These are phyloP conservation scores for Galerucella pusilla DNA, from an alignment of 2,888 invertebrate genomes.

Conservation along the genomic window DNA sequence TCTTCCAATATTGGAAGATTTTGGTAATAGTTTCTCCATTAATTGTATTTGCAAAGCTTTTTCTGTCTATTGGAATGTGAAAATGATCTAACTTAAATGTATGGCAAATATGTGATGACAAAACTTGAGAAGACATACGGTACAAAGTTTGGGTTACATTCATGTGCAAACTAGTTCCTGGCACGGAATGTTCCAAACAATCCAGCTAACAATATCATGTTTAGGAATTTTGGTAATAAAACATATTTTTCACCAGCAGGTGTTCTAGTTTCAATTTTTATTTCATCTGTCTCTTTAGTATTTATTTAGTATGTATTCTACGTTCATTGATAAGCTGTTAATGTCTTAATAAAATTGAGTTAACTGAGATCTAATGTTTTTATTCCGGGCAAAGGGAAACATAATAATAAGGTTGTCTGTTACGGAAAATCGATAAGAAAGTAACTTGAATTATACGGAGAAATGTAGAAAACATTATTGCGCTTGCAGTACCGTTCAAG, in stretches of 20 bases:
- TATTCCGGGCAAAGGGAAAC: neutral
- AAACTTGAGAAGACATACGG: too few relatives aligned
- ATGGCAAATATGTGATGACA: too few relatives aligned
- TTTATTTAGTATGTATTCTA: neutral
- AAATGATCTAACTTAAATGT: too few relatives aligned
- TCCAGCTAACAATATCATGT: neutral
- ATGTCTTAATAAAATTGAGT: slow-evolving; percentile 3
- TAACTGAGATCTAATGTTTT: neutral
- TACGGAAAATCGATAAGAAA: neutral
- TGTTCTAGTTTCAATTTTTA: neutral
- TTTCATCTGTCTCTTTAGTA: neutral
- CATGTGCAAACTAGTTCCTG: neutral
- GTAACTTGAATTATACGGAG: neutral
- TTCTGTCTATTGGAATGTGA: too few relatives aligned
- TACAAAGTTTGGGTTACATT: too few relatives aligned
- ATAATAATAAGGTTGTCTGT: neutral
- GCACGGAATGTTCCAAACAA: neutral
- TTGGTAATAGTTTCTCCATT: too few relatives aligned
- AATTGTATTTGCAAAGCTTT: too few relatives aligned
- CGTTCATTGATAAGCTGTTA: slow-evolving; percentile 4
- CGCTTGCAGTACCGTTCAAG: neutral
- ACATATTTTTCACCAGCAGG: neutral
- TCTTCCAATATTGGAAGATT: too few relatives aligned
- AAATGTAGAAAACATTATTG: neutral
- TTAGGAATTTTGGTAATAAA: neutral